Evolutionary conservation across 2,113 vertebrate species (phyloP).

Genomic region (Megaceryle maxima): DNA sequence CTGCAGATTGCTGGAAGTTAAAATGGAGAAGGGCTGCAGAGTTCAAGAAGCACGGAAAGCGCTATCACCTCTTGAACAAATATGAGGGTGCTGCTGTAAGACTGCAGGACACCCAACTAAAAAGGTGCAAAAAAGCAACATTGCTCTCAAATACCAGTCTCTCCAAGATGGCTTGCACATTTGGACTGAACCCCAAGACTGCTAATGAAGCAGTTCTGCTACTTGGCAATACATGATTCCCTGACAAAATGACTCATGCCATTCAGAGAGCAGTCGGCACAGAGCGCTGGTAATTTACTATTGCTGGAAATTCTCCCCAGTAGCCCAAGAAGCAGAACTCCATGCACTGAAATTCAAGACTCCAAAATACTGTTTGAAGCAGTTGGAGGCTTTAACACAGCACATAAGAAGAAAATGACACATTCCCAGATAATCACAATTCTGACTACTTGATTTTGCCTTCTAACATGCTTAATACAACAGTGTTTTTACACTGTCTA

Average conservation of each 20-base stretch:
- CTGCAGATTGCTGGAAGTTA: not conserved
- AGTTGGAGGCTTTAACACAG: not conserved
- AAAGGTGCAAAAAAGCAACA: not conserved
- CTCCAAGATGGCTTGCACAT: not conserved
- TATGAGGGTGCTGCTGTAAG: not conserved
- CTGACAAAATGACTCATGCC: not conserved
- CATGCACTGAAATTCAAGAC: not conserved
- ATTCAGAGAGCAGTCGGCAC: rapidly evolving
- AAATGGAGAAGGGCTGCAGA: not conserved
- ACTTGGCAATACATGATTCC: not conserved
- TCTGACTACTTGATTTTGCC: not conserved
- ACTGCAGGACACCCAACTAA: not conserved
- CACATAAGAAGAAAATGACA: not conserved
- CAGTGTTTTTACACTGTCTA: not conserved
- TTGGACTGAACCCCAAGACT: not conserved
- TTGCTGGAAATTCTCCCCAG: not conserved
- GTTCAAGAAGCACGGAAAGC: not conserved
- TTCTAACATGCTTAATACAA: not conserved
- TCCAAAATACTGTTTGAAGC: not conserved
- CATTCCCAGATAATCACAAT: not conserved
- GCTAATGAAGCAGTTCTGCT: not conserved
- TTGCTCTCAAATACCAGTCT: not conserved
- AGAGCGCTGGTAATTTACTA: not conserved
- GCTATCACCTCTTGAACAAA: not conserved
- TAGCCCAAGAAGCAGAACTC: not conserved